Percentiles rank a stretch among this genome's conserved stretches.
phyloP scores from a whole-genome alignment of 64 coral and sea anemone species.

The Montipora cactus region DNA sequence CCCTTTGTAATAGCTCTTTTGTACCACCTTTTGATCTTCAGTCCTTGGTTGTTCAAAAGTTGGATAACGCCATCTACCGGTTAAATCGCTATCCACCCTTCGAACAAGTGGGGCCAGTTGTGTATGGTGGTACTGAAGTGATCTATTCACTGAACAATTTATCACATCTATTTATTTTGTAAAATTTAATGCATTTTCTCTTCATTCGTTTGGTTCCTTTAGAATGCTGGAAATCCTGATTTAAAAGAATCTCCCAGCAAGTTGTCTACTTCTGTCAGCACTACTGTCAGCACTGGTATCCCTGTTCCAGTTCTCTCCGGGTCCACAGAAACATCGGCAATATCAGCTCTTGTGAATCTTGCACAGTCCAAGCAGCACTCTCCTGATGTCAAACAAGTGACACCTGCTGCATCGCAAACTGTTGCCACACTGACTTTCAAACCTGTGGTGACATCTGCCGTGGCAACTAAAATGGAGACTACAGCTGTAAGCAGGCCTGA shows the following conservation, averaged over 20 bases:
- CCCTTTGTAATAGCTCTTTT: too few species aligned
- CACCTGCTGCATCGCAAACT: neutral
- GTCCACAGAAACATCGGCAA: slow-evolving; percentile 15
- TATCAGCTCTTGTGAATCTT: slow-evolving; percentile 17
- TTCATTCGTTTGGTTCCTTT: neutral
- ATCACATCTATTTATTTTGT: too few species aligned
- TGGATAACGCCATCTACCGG: too few species aligned
- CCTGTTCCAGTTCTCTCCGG: neutral
- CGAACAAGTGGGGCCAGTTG: too few species aligned
- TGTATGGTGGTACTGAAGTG: too few species aligned
- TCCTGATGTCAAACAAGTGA: slow-evolving; percentile 7
- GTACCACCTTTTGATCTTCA: too few species aligned
- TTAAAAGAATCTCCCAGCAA: neutral
- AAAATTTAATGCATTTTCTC: neutral
- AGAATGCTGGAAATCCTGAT: slow-evolving; percentile 47
- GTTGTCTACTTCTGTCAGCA: neutral
- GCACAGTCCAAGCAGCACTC: slow-evolving; percentile 20
- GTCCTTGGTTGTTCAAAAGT: too few species aligned
- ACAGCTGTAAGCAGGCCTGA: slow-evolving; percentile 53
- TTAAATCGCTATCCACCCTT: too few species aligned
- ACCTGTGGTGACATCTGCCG: slow-evolving; percentile 56
- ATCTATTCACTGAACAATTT: too few species aligned
- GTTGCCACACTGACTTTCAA: neutral
- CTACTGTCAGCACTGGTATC: neutral
- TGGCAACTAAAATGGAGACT: slow-evolving; percentile 68